Percentiles rank a stretch among this genome's conserved stretches.
Evolutionary conservation across 2,888 invertebrate genomes (phyloP).

Genomic region (Pristionchus maxplancki): DNA sequence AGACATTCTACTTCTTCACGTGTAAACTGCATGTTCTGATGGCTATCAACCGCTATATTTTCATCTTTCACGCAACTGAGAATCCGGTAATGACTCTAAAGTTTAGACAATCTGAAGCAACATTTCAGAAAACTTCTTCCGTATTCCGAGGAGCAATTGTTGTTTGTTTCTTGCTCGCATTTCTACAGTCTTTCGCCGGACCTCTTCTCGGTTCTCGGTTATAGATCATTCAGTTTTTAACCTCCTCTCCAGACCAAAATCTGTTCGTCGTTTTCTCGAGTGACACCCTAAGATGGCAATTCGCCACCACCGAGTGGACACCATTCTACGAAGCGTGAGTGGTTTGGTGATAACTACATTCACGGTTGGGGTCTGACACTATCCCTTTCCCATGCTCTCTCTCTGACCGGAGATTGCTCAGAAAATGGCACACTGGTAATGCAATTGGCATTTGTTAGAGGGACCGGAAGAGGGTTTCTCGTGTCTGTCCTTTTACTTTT

Average conservation of each 20-base stretch:
- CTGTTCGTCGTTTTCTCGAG: conserved; percentile 19
- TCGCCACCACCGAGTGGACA: background rate
- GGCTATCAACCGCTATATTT: conserved; percentile 11
- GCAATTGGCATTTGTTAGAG: background rate
- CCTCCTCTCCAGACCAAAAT: background rate
- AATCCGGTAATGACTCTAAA: background rate
- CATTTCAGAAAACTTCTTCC: background rate
- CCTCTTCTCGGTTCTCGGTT: background rate
- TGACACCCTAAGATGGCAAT: background rate
- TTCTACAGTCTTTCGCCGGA: background rate
- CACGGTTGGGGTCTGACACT: background rate
- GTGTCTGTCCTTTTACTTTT: background rate
- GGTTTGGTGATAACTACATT: background rate
- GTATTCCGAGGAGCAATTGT: background rate
- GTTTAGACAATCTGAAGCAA: background rate
- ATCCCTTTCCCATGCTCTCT: background rate
- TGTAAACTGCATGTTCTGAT: conserved; percentile 31
- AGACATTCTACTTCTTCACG: conserved; percentile 21
- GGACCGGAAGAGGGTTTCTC: background rate
- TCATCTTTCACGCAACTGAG: background rate
- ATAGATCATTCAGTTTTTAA: background rate
- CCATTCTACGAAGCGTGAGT: conserved; percentile 32
- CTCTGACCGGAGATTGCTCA: background rate
- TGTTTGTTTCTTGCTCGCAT: background rate
- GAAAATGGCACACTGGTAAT: background rate